Conservation (phyloP, 2,113 vertebrate genomes). For the Grammomys dolichurus region DNA sequence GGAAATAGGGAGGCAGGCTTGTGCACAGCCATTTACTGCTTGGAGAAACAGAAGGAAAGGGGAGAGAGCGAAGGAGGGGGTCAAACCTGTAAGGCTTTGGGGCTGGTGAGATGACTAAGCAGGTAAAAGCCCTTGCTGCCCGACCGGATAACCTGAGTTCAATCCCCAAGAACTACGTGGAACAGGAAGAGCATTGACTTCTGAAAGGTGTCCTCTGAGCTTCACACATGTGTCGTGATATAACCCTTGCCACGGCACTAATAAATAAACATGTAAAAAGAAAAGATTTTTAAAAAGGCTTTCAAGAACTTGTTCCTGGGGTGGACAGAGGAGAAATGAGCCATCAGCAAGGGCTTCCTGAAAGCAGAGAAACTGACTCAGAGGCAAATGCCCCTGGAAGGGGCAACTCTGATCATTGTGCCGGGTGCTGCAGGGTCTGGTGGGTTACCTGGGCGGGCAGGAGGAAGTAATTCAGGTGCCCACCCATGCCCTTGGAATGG, state of each 20-base stretch:
- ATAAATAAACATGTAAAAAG: background rate
- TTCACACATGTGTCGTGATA: no score
- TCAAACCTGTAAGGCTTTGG: background rate
- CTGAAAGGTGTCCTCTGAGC: background rate
- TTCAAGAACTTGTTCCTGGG: background rate
- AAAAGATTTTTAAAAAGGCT: background rate
- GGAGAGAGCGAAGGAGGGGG: background rate
- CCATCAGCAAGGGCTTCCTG: background rate
- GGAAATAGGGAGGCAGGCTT: background rate
- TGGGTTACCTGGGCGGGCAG: background rate
- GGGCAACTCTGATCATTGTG: background rate
- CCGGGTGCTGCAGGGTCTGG: background rate
- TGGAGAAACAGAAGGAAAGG: background rate
- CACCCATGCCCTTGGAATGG: slow-evolving; percentile 5
- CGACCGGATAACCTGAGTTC: background rate
- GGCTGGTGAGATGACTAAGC: background rate
- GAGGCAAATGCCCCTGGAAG: background rate
- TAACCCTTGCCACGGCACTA: background rate
- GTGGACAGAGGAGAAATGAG: background rate
- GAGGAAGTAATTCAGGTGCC: background rate
- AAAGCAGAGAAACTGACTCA: background rate
- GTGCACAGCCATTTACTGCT: background rate
- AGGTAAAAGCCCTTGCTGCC: background rate
- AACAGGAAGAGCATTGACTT: background rate
- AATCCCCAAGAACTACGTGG: background rate